Evolutionary conservation across 2,888 invertebrate genomes (phyloP).

Genomic region (Sphaerophoria rueppellii): DNA sequence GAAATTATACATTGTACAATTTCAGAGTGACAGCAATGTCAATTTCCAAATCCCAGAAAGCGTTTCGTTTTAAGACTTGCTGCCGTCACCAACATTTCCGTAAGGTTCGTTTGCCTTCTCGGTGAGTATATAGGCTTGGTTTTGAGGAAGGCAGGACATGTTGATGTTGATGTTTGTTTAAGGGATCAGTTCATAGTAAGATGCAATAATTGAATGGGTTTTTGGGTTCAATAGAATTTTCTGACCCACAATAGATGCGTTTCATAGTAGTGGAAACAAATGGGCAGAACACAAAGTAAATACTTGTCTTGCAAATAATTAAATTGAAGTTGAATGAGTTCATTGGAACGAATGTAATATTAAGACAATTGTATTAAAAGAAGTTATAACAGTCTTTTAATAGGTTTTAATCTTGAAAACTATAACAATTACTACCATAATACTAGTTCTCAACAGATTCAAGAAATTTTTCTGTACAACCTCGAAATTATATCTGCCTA

Average conservation of each 20-base stretch:
- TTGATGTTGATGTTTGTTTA: conserved; percentile 16
- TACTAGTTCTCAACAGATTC: too few species aligned
- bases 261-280: background rate
- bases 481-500: too few species aligned
- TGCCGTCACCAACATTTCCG: conserved; percentile 3
- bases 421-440: too few species aligned
- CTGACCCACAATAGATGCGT: conserved; percentile 1
- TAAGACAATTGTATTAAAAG: background rate
- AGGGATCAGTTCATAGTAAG: conserved; percentile 49
- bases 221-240: conserved; percentile 41
- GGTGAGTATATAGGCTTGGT: conserved; percentile 1
- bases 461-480: too few species aligned
- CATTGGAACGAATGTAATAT: background rate
- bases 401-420: background rate
- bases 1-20: background rate
- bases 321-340: conserved; percentile 14
- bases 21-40: conserved; percentile 19
- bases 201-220: conserved; percentile 45
- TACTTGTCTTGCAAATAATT: conserved; percentile 37
- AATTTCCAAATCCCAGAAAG: conserved; percentile 12
- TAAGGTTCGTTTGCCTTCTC: background rate
- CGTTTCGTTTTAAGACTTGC: conserved; percentile 13
- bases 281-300: background rate
- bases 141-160: conserved; percentile 24
- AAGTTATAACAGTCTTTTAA: background rate